A percentile compares a stretch with the other conserved stretches of the same genome.
phyloP scores from a whole-genome alignment of 2,888 invertebrate genomes.

The Kryphioiulus occultus region DNA sequence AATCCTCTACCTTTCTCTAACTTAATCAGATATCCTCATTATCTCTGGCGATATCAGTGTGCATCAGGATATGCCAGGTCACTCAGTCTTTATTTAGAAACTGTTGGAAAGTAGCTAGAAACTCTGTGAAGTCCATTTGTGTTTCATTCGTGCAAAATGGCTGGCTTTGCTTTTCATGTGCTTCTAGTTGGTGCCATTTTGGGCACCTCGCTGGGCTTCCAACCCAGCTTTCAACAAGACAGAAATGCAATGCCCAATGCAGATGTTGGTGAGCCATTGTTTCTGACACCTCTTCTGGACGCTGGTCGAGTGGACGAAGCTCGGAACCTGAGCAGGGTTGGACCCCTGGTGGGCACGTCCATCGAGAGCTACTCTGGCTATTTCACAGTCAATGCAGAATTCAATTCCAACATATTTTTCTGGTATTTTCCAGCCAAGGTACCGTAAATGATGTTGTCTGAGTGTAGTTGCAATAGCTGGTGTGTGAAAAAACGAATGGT shows the following conservation, averaged over 20 bases:
- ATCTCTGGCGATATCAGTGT: not conserved
- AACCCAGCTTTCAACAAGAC: not conserved
- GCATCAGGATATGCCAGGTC: not conserved
- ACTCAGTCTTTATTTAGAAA: not conserved
- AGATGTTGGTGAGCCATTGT: conserved; percentile 70
- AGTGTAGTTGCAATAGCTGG: too few relatives aligned
- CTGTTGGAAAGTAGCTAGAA: too few relatives aligned
- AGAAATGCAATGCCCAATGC: conserved; percentile 15
- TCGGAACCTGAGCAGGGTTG: conserved; percentile 56
- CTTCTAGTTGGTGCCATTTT: not conserved
- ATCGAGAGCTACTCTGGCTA: conserved; percentile 79
- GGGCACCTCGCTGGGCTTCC: not conserved
- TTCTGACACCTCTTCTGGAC: conserved; percentile 78
- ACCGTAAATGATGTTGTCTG: not conserved
- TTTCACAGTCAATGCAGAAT: conserved; percentile 80
- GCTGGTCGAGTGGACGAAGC: conserved; percentile 70
- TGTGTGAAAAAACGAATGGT: too few relatives aligned
- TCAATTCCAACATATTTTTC: conserved; percentile 85
- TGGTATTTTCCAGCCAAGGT: conserved; percentile 87
- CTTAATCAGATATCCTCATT: not conserved
- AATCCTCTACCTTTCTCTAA: not conserved
- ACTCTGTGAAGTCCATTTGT: not conserved
- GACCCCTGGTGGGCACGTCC: conserved; percentile 67
- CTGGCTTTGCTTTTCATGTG: not conserved
- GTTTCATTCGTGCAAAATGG: not conserved